Evolutionary conservation across 2,797 vertebrate genomes (phyloP), one percentile per base, ranked within the genome.

Genomic region (Anguilla megastoma): DNA sequence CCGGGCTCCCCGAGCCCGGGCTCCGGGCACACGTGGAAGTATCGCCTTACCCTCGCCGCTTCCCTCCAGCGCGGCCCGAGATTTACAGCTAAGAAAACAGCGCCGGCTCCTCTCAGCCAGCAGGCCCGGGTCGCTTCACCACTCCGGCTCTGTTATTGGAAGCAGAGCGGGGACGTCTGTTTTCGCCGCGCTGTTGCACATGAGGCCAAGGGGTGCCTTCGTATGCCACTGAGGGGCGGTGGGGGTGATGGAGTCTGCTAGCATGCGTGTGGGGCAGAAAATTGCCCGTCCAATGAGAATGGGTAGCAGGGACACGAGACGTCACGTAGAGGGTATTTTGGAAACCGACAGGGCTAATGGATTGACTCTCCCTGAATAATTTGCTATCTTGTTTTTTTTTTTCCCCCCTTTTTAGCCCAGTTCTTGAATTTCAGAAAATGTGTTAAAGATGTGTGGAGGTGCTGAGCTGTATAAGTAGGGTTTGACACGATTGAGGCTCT

Each of bases 41-140:
- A 95, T 96, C 94, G 56, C 41, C 60, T 96, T 95, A 92, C 95
- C 79, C 30, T 90, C 90, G 93, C 90, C 92, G 92, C 90, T 94
- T 93, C 94, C 90, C 69, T 92, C 89, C 91, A 90, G 89, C 89
- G 90, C 85, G 50, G 89, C 92, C 90, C 92, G 90, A 91, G 91
- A 93, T 94, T 94, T 93, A 91, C 92, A 94, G 93, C 94, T 95
- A 94, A 94, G 92, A 95, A 95, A 96, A 95, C 92, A 94, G 92
- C 89, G 83, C 83, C 56, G 48, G 88, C 83, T 85, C 2, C 36
- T 33, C 87, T 92, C 92, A 92, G 93, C 93, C 93, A 92, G 92
- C 92, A 90, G 90, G 88, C 88, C 95, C 93, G 90, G 91, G 92
- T 90, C 91, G 90, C 92, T 87, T 93, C 93, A 36, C 91, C 92